These are phyloP conservation scores for Dryobates pubescens DNA, from an alignment of 2,797 vertebrate genomes.

Conservation along the genomic window DNA sequence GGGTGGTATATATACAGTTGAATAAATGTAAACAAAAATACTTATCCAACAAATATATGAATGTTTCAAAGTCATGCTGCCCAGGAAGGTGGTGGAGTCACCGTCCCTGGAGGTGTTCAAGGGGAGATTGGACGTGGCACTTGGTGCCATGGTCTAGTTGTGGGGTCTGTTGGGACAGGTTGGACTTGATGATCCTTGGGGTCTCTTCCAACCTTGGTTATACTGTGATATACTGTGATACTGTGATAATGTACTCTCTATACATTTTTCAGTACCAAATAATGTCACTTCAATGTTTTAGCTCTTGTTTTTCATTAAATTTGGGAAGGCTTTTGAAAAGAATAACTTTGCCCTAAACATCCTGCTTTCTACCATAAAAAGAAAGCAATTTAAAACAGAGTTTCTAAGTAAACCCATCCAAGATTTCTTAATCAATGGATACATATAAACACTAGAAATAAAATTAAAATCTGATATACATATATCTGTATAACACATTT, in stretches of 20 bases:
- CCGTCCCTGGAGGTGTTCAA: too few species aligned
- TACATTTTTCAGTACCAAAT: background rate
- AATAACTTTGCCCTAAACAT: background rate
- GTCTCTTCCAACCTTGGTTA: too few species aligned
- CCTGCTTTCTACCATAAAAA: background rate
- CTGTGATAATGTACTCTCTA: background rate
- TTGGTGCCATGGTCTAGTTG: too few species aligned
- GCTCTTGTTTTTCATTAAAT: background rate
- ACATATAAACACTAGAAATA: background rate
- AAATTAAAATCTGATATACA: background rate
- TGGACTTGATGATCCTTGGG: too few species aligned
- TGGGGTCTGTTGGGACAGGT: too few species aligned
- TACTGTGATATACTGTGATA: too few species aligned
- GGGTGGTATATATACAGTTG: too few species aligned
- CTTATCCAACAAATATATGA: background rate
- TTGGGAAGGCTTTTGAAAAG: background rate
- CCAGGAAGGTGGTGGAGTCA: too few species aligned
- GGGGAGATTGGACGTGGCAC: too few species aligned
- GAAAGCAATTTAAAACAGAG: background rate
- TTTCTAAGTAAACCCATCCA: background rate
- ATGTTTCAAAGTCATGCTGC: background rate
- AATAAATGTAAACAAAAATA: background rate
- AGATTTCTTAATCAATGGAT: background rate
- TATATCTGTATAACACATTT: background rate
- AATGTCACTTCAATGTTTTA: background rate